These are phyloP conservation scores for Tinamus guttatus DNA, from an alignment of 2,113 vertebrate genomes.

Conservation along the genomic window DNA sequence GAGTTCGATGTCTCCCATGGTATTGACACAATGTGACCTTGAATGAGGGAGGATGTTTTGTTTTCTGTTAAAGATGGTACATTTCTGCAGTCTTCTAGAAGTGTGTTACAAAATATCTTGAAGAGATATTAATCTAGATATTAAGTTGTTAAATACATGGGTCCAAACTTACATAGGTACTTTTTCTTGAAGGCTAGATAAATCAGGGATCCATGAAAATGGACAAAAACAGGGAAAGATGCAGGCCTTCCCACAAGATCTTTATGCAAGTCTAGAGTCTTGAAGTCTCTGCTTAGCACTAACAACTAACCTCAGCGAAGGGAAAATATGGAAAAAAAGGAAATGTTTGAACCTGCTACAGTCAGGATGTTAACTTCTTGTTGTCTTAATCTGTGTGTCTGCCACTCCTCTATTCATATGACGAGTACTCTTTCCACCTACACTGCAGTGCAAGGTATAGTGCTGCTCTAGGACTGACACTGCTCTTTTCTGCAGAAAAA, in stretches of 20 bases:
- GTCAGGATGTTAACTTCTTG: neutral
- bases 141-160: neutral
- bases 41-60: neutral
- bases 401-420: neutral
- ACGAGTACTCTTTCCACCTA: neutral
- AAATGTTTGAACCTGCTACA: neutral
- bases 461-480: neutral
- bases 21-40: neutral
- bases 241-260: neutral
- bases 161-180: neutral
- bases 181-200: neutral
- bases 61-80: neutral
- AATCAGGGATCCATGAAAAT: neutral
- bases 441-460: neutral
- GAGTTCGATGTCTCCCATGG: neutral
- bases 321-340: neutral
- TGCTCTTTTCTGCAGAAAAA: neutral
- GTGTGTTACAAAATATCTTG: neutral
- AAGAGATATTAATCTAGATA: neutral
- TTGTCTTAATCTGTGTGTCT: neutral
- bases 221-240: neutral
- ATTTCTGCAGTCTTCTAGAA: neutral
- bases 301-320: neutral
- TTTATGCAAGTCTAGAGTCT: neutral
- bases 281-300: neutral